phyloP scores from a whole-genome alignment of 1,140 invertebrate species.

The Penaeus indicus region DNA sequence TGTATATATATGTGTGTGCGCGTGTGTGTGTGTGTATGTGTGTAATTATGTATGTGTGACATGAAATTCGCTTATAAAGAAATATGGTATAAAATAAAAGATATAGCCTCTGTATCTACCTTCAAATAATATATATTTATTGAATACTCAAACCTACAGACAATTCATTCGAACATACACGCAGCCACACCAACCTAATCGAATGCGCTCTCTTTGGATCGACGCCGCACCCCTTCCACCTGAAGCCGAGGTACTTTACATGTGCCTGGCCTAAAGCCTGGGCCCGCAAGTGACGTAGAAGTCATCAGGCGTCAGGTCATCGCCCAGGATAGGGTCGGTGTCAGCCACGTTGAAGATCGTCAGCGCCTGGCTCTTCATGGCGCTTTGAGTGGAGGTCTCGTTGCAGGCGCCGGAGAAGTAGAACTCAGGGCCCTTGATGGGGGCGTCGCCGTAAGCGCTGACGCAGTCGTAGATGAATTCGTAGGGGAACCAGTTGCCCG shows the following conservation, averaged over 20 bases:
- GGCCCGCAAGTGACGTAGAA: conserved; percentile 25
- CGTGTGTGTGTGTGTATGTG: too few relatives aligned
- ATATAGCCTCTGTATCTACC: too few relatives aligned
- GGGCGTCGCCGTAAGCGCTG: neutral
- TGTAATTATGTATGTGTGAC: too few relatives aligned
- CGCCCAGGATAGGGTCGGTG: neutral
- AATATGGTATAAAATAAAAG: too few relatives aligned
- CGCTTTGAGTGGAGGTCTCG: neutral
- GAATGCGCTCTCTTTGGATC: too few relatives aligned
- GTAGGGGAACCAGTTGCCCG: conserved; percentile 24
- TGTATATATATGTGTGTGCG: too few relatives aligned
- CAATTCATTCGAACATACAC: too few relatives aligned
- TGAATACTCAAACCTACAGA: too few relatives aligned
- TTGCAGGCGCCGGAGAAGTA: neutral
- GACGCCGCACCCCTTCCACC: neutral
- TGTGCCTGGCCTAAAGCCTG: neutral
- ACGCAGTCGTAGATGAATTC: conserved; percentile 28
- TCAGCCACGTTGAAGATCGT: conserved; percentile 6
- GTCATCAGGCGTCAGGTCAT: neutral
- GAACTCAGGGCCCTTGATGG: neutral
- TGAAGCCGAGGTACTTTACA: neutral
- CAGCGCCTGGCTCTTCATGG: conserved; percentile 21
- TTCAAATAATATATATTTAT: too few relatives aligned
- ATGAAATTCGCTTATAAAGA: too few relatives aligned
- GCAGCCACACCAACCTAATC: too few relatives aligned